Base-by-base conservation (phyloP, 2,888 invertebrate species). In the Cosmopolites sordidus region DNA sequence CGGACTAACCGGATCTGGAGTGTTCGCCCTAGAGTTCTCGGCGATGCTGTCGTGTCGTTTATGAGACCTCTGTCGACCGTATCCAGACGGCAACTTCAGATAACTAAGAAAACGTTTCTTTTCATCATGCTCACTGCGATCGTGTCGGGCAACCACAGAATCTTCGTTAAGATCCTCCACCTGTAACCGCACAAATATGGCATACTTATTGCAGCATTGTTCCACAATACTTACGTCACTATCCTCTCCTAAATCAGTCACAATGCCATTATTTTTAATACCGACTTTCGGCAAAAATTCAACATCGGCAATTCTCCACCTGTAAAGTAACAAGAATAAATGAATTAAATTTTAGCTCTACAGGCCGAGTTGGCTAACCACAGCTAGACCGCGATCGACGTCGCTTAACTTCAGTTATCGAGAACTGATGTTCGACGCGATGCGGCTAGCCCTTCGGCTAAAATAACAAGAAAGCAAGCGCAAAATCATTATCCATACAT, bases 101-200 rank as follows among this genome's bases (percentile, higher is more conserved):
- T 79, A 81, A 62, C 78, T 79, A 68, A 82, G 73, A 73, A 84
- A 88, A 61, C 87, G 86, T 66, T 85, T 86, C 58, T 87, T 84
- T 75, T 96, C 96, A 60, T 88, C 87, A 9, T 78, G 75, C 74
- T 91, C 91, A 60, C 86, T 84, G 58, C 84, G 83, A 44, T 83
- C 81, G 73, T 96, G 96, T 1, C 94, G 82, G 38, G 76, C 69
- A 2, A 77, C 70, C 62, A 86, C 83, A 0, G 84, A 80, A 54
- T 84, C 83, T 54, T 93, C 92, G 0, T 88, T 85, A 54, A 89
- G 76, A 72, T 94, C 92, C 73, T 94, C 93, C 46, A 79, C 77
- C 81, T 80, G 58, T 18, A 58, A 63, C n/a, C n/a, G n/a, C n/a
- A n/a, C n/a, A n/a, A n/a, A n/a, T n/a, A n/a, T n/a, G n/a, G n/a